A percentile compares a stretch with the other conserved stretches of the same genome.
Evolutionary conservation across 1,140 invertebrate genomes (phyloP).

Genomic region (Ostrea denselamellosa): DNA sequence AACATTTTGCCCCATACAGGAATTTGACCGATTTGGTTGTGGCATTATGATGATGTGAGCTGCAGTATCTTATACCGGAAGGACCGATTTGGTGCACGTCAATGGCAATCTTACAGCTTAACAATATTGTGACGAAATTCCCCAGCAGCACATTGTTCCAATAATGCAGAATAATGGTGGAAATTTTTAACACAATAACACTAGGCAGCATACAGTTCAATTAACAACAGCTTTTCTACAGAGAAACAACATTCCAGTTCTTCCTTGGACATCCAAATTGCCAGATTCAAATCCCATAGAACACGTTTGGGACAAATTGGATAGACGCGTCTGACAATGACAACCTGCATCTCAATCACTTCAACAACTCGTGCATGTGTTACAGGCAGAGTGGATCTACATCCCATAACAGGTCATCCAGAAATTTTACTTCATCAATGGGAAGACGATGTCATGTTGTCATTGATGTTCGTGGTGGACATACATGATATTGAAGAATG

Average conservation of each 20-base stretch:
- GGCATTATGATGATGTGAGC: slow-evolving; percentile 58
- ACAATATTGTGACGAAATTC: slow-evolving; percentile 54
- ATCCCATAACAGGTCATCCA: too few relatives aligned
- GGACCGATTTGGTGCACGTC: slow-evolving; percentile 46
- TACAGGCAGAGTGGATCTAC: slow-evolving; percentile 24
- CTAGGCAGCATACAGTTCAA: slow-evolving; percentile 52
- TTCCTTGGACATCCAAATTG: slow-evolving; percentile 52
- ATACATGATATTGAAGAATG: too few relatives aligned
- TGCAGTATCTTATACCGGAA: slow-evolving; percentile 47
- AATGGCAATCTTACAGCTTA: slow-evolving; percentile 48
- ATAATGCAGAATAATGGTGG: slow-evolving; percentile 30
- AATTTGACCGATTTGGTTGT: slow-evolving; percentile 46
- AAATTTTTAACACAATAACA: slow-evolving; percentile 56
- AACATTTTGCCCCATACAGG: slow-evolving; percentile 43
- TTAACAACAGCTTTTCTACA: slow-evolving; percentile 43
- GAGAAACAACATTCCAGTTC: slow-evolving; percentile 46
- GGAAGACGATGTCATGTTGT: too few relatives aligned
- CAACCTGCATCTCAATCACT: not conserved
- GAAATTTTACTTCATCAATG: too few relatives aligned
- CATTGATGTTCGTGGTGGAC: too few relatives aligned
- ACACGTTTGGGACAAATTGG: slow-evolving; percentile 54
- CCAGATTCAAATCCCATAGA: slow-evolving; percentile 58
- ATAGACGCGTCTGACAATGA: slow-evolving; percentile 30
- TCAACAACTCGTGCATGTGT: slow-evolving; percentile 29
- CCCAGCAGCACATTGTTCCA: slow-evolving; percentile 52